Conservation (phyloP, 1,140 invertebrate species). For the Cydia fagiglandana region DNA sequence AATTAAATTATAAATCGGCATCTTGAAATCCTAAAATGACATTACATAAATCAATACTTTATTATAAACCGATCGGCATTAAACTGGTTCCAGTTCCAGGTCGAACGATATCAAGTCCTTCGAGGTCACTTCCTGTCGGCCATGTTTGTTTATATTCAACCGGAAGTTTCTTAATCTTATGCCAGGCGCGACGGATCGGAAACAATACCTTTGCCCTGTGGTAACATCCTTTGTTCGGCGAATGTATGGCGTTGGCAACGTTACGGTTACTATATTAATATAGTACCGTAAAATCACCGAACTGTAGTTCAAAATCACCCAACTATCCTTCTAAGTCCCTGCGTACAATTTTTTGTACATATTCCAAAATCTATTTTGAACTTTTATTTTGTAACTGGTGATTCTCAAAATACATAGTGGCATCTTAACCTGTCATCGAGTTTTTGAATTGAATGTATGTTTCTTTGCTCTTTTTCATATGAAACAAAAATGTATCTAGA, state of each 20-base stretch:
- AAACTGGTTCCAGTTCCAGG: conserved; percentile 11
- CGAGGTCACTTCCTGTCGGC: conserved; percentile 50
- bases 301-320: too few species aligned
- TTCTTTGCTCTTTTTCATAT: too few species aligned
- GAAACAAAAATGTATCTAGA: too few species aligned
- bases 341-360: too few species aligned
- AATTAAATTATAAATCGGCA: neutral
- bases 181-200: conserved; percentile 47
- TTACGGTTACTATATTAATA: neutral
- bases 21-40: neutral
- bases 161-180: conserved; percentile 62
- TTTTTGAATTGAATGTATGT: too few species aligned
- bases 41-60: neutral
- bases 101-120: conserved; percentile 14
- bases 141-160: conserved; percentile 61
- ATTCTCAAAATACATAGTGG: too few species aligned
- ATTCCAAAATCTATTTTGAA: too few species aligned
- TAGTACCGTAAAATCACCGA: too few species aligned
- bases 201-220: conserved; percentile 46
- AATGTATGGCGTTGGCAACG: conserved; percentile 10
- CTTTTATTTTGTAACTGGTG: too few species aligned
- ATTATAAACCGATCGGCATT: too few species aligned
- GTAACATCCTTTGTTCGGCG: conserved; percentile 49
- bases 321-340: too few species aligned
- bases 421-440: too few species aligned